These are phyloP conservation scores for Cryptosula pallasiana DNA, from an alignment of 2,888 invertebrate genomes.

Conservation along the genomic window DNA sequence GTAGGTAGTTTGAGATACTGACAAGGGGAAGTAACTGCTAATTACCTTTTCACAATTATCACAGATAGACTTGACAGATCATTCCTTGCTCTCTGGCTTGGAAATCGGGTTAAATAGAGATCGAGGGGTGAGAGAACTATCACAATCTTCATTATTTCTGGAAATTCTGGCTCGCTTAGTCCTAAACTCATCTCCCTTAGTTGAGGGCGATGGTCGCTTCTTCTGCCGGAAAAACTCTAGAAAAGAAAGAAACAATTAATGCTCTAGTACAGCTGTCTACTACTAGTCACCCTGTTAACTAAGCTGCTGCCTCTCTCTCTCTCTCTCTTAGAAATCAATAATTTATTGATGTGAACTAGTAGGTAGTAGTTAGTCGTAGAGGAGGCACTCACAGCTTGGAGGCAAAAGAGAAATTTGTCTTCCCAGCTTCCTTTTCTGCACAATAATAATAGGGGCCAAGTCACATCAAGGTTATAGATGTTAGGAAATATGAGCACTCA, in stretches of 20 bases:
- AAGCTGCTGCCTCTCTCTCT: no score
- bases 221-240: slow-evolving; percentile 2
- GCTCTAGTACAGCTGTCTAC: no score
- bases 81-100: not conserved
- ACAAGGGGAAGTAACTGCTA: not conserved
- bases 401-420: no score
- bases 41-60: not conserved
- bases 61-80: not conserved
- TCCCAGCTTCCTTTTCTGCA: not conserved
- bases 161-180: not conserved
- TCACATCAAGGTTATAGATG: not conserved
- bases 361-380: no score
- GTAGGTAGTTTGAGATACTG: no score
- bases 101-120: not conserved
- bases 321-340: no score
- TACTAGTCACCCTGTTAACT: no score
- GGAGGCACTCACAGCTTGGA: no score
- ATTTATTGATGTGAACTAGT: no score
- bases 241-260: no score
- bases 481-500: not conserved
- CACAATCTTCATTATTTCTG: not conserved
- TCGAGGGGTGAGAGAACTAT: not conserved
- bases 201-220: slow-evolving; percentile 1
- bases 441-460: not conserved
- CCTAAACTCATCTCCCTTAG: not conserved